Percentiles rank a stretch among this genome's conserved stretches.
Evolutionary conservation across 2,797 vertebrate genomes (phyloP).

Genomic region (Alectoris magna): DNA sequence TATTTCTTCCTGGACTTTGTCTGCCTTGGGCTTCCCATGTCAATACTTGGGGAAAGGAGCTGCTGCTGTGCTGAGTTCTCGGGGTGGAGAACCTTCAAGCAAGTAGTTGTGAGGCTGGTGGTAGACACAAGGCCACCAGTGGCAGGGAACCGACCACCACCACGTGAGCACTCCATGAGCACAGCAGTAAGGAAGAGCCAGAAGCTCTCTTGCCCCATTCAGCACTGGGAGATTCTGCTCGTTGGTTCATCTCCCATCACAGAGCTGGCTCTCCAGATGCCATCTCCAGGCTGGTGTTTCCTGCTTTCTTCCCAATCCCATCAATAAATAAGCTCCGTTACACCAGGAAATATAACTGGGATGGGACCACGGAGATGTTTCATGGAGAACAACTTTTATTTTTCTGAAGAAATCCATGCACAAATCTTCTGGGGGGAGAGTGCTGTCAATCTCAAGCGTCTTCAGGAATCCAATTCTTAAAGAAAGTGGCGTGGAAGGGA

Average conservation of each 20-base stretch:
- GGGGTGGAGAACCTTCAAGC: background rate
- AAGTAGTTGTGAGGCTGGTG: background rate
- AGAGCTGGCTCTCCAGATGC: background rate
- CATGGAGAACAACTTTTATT: no score
- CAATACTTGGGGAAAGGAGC: background rate
- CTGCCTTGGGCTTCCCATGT: background rate
- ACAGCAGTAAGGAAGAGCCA: background rate
- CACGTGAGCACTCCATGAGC: rapidly evolving
- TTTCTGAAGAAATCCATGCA: background rate
- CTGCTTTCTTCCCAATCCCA: background rate
- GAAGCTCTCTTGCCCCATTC: background rate
- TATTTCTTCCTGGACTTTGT: background rate
- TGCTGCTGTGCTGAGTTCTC: background rate
- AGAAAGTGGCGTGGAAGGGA: background rate
- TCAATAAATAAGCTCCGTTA: background rate
- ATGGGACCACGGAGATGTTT: background rate
- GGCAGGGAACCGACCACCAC: background rate
- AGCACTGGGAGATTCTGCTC: background rate
- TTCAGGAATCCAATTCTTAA: background rate
- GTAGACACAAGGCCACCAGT: background rate
- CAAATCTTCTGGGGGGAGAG: rapidly evolving
- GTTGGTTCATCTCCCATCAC: background rate
- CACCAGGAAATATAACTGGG: background rate
- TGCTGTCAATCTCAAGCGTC: background rate
- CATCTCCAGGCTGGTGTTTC: background rate